Base-by-base conservation (phyloP, 2,797 vertebrate genomes). In the Selene dorsalis region DNA sequence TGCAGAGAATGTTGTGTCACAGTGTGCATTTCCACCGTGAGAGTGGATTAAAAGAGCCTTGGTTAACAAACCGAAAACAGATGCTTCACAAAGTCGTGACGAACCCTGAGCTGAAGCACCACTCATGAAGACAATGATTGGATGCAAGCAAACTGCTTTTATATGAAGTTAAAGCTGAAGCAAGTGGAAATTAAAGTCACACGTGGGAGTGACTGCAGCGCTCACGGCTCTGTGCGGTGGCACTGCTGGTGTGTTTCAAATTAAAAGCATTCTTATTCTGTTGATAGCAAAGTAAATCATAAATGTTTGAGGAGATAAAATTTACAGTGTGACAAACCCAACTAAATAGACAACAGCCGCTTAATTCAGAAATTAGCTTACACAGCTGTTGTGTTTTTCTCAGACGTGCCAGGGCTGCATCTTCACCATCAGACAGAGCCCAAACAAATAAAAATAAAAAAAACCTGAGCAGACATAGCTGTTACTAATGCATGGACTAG, bases 31-130 rank as follows among this genome's bases (percentile, higher is more conserved):
- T 78, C 65, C 64, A 82, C 24, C 55, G 78, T 58, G 60, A 62
- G 56, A 52, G 77, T 20, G 53, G 55, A 74, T 82, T 78, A 76
- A 83, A 86, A 71, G 41, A 52, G 30, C 35, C 47, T 83, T 85
- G 83, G 79, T 85, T 69, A 26, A 75, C 64, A 84, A 81, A 93
- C 30, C 80, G 53, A 59, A 87, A 88, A 69, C 89, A 92, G 87
- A 92, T 91, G 91, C 76, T 77, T 62, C 24, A 30, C 67, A 80
- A 28, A 80, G 74, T 62, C 17, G 6, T 69, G 74, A 82, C 61
- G 64, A 69, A 83, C 45, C 28, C 35, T 17, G n/a, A 83, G 41
- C 35, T 5, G 10, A 30, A 63, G 68, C 0, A 20, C 70, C 60
- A 78, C 78, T 82, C 45, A 71, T 32, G 77, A 75, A 66, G 26